phyloP scores from a whole-genome alignment of 2,888 invertebrate genomes.

The Dolichopus griseipennis region DNA sequence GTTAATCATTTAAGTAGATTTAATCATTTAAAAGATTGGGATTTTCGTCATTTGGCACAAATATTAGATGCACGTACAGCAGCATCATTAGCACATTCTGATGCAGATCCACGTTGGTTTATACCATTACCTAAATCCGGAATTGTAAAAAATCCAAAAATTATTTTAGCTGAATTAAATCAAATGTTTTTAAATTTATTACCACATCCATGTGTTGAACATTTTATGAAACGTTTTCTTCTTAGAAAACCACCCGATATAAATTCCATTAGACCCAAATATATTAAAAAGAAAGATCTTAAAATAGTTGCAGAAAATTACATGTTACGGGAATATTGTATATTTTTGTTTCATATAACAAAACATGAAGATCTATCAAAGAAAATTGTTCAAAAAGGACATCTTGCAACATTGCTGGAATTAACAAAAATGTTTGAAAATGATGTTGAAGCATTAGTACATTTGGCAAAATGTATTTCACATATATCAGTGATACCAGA shows the following conservation, averaged over 20 bases:
- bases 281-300: no score
- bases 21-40: slow-evolving; percentile 58
- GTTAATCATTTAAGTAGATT: slow-evolving; percentile 56
- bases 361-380: slow-evolving; percentile 32
- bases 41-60: slow-evolving; percentile 68
- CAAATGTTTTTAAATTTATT: slow-evolving; percentile 31
- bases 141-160: slow-evolving; percentile 38
- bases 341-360: slow-evolving; percentile 40
- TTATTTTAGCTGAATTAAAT: slow-evolving; percentile 35
- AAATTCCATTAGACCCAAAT: no score
- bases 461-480: slow-evolving; percentile 57
- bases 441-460: slow-evolving; percentile 49
- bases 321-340: slow-evolving; percentile 37
- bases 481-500: slow-evolving; percentile 54
- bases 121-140: slow-evolving; percentile 56
- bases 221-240: slow-evolving; percentile 41
- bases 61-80: slow-evolving; percentile 68
- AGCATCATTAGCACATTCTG: slow-evolving; percentile 65
- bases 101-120: slow-evolving; percentile 65
- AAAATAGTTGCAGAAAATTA: slow-evolving; percentile 24
- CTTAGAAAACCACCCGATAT: slow-evolving; percentile 26
- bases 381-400: slow-evolving; percentile 42
- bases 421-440: slow-evolving; percentile 46
- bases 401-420: slow-evolving; percentile 53
- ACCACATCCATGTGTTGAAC: slow-evolving; percentile 34